Conservation (phyloP, 2,797 vertebrate genomes). For the Botia kubotai region DNA sequence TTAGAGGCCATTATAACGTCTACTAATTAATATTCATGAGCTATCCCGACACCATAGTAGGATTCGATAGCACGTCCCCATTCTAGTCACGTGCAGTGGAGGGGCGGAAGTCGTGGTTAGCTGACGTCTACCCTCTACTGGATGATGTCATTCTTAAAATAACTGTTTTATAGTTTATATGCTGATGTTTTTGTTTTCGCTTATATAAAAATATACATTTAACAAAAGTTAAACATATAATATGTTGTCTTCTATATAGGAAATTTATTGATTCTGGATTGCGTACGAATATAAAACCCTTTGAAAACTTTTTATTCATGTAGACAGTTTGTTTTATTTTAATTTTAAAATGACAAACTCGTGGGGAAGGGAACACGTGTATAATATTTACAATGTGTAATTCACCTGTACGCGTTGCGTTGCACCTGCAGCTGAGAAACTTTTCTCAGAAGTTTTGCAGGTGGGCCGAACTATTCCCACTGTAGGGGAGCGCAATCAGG, state of each 20-base stretch:
- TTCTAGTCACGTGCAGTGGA: constrained; percentile 66
- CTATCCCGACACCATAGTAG: constrained; percentile 9
- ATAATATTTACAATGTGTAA: background rate
- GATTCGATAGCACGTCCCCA: constrained; percentile 45
- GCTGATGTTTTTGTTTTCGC: background rate
- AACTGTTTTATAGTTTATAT: constrained; percentile 56
- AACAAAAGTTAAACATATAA: background rate
- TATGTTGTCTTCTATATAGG: background rate
- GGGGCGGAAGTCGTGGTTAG: constrained; percentile 70
- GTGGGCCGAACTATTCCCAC: constrained; percentile 65
- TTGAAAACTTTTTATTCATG: background rate
- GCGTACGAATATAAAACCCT: background rate
- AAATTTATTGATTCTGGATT: background rate
- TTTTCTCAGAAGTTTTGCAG: constrained; percentile 60
- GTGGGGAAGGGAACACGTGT: background rate
- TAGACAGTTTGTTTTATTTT: background rate
- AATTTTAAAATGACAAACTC: background rate
- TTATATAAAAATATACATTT: background rate
- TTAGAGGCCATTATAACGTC: background rate
- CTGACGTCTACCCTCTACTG: constrained; percentile 45
- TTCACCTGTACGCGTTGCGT: constrained; percentile 28
- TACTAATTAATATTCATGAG: constrained; percentile 6
- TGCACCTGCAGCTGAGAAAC: constrained; percentile 69
- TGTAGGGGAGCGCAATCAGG: constrained; percentile 49
- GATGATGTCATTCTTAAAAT: constrained; percentile 36